Evolutionary conservation across 2,797 vertebrate genomes (phyloP).

Genomic region (Helostoma temminkii): DNA sequence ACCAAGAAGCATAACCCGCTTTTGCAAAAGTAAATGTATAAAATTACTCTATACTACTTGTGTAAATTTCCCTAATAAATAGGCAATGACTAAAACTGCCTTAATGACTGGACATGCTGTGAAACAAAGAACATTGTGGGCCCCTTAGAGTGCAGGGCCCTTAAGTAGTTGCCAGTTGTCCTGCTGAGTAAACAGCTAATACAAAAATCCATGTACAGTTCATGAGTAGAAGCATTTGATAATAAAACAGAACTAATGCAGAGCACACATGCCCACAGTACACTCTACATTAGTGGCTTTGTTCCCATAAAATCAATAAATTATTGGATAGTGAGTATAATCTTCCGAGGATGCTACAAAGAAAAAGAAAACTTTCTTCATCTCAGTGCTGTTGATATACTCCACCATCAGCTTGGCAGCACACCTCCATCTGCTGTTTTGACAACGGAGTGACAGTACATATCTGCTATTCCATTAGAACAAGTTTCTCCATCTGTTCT

Average conservation of each 20-base stretch:
- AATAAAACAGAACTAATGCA: background rate
- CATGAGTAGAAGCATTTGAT: background rate
- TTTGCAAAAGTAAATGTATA: too few relatives aligned
- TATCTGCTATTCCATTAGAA: slow-evolving; percentile 68
- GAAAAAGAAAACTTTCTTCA: slow-evolving; percentile 42
- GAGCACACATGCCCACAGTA: background rate
- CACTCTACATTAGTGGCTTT: background rate
- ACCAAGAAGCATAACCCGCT: too few relatives aligned
- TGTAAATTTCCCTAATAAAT: too few relatives aligned
- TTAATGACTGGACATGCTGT: too few relatives aligned
- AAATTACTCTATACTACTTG: too few relatives aligned
- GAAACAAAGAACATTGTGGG: too few relatives aligned
- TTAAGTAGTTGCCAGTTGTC: too few relatives aligned
- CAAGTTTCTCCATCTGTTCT: slow-evolving; percentile 76
- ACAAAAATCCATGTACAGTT: background rate
- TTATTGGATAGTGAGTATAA: background rate
- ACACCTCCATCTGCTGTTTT: slow-evolving; percentile 80
- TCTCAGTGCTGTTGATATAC: slow-evolving; percentile 17
- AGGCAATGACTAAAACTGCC: too few relatives aligned
- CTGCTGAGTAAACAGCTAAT: too few relatives aligned
- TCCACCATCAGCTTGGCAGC: slow-evolving; percentile 49
- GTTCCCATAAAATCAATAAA: background rate
- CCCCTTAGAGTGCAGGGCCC: too few relatives aligned
- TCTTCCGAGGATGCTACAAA: slow-evolving; percentile 7
- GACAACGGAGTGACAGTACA: slow-evolving; percentile 65